Conservation (phyloP, 2,888 invertebrate species). For the Pachycephus smyrnensis region DNA sequence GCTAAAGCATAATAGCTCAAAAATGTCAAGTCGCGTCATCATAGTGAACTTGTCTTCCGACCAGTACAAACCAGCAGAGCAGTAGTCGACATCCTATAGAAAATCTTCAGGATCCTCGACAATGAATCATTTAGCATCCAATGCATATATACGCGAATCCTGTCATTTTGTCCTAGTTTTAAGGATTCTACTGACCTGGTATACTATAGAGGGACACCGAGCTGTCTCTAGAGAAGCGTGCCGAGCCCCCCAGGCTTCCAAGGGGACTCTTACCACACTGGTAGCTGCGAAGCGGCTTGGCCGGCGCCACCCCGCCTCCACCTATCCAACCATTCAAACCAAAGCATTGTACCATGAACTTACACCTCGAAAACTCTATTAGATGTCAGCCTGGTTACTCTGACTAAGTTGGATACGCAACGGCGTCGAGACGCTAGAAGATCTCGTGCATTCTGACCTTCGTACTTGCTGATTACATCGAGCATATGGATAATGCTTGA, state of each 20-base stretch:
- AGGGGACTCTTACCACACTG: slow-evolving; percentile 68
- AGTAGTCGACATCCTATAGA: neutral
- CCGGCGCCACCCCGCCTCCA: slow-evolving; percentile 69
- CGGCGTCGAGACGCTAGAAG: neutral
- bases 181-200: slow-evolving; percentile 70
- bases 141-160: neutral
- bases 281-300: slow-evolving; percentile 74
- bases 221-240: slow-evolving; percentile 66
- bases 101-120: neutral
- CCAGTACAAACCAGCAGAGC: neutral
- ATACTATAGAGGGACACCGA: slow-evolving; percentile 70
- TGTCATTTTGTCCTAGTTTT: slow-evolving; percentile 29
- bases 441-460: neutral
- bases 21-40: neutral
- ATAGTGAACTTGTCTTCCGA: neutral
- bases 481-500: neutral
- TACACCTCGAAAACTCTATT: neutral
- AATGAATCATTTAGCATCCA: neutral
- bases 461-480: neutral
- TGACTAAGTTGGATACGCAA: neutral
- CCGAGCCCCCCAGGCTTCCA: slow-evolving; percentile 63
- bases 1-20: neutral
- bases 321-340: slow-evolving; percentile 60
- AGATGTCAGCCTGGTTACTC: neutral
- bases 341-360: slow-evolving; percentile 41